A percentile compares a stretch with the other conserved stretches of the same genome.
phyloP scores from a whole-genome alignment of 2,888 invertebrate species.

The Pyralis farinalis region DNA sequence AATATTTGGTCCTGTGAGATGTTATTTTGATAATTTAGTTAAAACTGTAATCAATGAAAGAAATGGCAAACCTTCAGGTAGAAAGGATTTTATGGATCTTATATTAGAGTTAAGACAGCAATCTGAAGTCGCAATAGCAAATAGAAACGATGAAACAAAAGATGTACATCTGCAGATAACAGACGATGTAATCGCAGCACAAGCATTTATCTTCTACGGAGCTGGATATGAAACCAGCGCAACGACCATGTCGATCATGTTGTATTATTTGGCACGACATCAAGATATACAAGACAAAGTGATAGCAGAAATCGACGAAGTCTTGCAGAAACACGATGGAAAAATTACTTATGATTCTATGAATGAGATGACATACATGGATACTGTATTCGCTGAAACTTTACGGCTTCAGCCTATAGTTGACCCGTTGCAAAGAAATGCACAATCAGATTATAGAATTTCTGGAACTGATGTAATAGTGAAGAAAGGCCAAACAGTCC shows the following conservation, averaged over 20 bases:
- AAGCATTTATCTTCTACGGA: slow-evolving; percentile 60
- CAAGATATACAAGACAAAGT: slow-evolving; percentile 53
- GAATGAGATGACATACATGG: slow-evolving; percentile 53
- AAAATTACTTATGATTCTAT: slow-evolving; percentile 52
- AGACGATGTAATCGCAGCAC: slow-evolving; percentile 47
- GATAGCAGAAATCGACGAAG: slow-evolving; percentile 38
- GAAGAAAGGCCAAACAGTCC: slow-evolving; percentile 11
- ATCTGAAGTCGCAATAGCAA: slow-evolving; percentile 25
- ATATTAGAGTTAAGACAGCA: slow-evolving; percentile 37
- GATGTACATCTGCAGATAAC: slow-evolving; percentile 31
- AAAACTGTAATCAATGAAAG: slow-evolving; percentile 31
- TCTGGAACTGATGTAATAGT: slow-evolving; percentile 20
- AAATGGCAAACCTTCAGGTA: slow-evolving; percentile 31
- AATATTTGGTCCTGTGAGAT: slow-evolving; percentile 27
- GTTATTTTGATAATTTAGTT: slow-evolving; percentile 39
- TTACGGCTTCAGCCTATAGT: slow-evolving; percentile 66
- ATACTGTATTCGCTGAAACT: slow-evolving; percentile 51
- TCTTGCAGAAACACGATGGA: slow-evolving; percentile 36
- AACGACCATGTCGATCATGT: slow-evolving; percentile 46
- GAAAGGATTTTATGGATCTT: slow-evolving; percentile 50
- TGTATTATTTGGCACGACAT: slow-evolving; percentile 51
- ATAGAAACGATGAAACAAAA: slow-evolving; percentile 17
- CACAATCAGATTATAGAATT: slow-evolving; percentile 35
- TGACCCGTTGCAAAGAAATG: slow-evolving; percentile 48
- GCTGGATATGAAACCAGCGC: slow-evolving; percentile 70